Evolutionary conservation across 2,797 vertebrate species (phyloP).

Genomic region (Etheostoma nigrum): DNA sequence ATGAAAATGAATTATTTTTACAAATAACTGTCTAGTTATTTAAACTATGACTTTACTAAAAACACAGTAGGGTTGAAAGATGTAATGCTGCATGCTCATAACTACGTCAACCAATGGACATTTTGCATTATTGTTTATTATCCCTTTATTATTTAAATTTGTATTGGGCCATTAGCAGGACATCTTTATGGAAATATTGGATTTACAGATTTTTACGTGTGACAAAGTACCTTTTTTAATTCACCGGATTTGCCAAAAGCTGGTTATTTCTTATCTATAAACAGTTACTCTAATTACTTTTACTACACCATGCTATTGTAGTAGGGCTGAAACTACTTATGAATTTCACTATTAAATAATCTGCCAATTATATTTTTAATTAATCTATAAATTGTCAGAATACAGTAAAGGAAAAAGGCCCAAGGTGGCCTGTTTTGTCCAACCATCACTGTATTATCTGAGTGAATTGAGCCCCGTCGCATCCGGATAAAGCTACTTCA

Average conservation of each 20-base stretch:
- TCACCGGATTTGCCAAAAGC: neutral
- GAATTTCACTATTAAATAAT: neutral
- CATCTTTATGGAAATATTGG: neutral
- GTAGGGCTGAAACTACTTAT: neutral
- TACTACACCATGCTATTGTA: neutral
- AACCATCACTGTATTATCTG: neutral
- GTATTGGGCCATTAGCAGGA: neutral
- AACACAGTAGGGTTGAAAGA: neutral
- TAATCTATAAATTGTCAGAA: neutral
- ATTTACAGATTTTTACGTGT: neutral
- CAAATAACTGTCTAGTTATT: neutral
- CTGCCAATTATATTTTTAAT: neutral
- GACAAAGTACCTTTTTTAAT: neutral
- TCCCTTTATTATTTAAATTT: neutral
- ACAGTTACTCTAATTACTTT: neutral
- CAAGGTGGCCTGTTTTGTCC: neutral
- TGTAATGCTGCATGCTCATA: neutral
- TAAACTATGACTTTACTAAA: neutral
- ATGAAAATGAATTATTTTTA: neutral
- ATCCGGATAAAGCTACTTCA: neutral
- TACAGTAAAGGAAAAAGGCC: neutral
- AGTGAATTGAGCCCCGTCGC: neutral
- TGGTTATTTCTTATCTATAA: neutral
- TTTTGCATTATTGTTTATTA: neutral
- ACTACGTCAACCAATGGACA: rapidly evolving